Evolutionary conservation across 2,113 vertebrate species (phyloP).

Genomic region (Carettochelys insculpta): DNA sequence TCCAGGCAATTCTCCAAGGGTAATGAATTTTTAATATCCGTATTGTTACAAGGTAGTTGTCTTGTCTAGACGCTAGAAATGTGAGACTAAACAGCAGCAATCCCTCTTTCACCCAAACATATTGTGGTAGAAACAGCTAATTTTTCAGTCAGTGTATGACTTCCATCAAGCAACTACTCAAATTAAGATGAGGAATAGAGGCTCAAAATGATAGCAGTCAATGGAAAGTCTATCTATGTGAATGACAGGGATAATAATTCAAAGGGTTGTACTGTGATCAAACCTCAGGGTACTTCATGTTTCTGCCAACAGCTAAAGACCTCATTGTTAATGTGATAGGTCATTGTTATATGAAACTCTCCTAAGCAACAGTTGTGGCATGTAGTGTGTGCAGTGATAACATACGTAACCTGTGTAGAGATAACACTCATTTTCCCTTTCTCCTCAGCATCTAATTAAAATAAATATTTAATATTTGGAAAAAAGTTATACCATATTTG

Average conservation of each 20-base stretch:
- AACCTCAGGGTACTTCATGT: background rate
- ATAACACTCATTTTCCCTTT: background rate
- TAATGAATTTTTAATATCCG: slow-evolving; percentile 53
- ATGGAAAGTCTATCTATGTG: slow-evolving; percentile 48
- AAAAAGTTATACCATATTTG: background rate
- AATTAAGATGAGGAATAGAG: slow-evolving; percentile 46
- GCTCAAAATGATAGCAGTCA: slow-evolving; percentile 43
- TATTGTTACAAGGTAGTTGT: slow-evolving; percentile 43
- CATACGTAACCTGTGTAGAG: background rate
- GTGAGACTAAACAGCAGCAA: slow-evolving; percentile 48
- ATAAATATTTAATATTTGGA: background rate
- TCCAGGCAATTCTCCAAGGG: slow-evolving; percentile 9
- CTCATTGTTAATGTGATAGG: background rate
- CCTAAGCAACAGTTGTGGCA: background rate
- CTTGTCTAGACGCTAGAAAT: slow-evolving; percentile 41
- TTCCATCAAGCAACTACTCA: slow-evolving; percentile 43
- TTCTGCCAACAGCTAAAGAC: slow-evolving; percentile 27
- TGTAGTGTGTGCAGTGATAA: background rate
- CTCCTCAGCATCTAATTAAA: background rate
- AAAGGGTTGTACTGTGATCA: slow-evolving; percentile 34
- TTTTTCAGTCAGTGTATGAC: slow-evolving; percentile 50
- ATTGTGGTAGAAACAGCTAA: slow-evolving; percentile 28
- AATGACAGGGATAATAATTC: slow-evolving; percentile 51
- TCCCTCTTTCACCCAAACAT: slow-evolving; percentile 43
- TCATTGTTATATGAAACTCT: background rate